These are phyloP conservation scores for Coturnix japonica DNA, from an alignment of 2,113 vertebrate species.

Conservation along the genomic window DNA sequence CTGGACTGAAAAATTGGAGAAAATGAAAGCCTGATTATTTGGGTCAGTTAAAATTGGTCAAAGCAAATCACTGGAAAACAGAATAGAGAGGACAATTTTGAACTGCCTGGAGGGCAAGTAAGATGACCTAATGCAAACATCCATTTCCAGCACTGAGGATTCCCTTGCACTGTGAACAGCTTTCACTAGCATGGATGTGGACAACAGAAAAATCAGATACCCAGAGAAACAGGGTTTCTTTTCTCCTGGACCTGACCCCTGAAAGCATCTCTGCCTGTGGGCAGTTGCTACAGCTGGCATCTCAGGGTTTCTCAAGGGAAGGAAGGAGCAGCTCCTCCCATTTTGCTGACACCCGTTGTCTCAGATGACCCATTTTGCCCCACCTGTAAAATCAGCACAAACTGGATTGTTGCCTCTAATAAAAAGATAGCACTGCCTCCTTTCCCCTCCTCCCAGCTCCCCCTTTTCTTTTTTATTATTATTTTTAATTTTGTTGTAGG, in stretches of 20 bases:
- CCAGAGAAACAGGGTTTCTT: neutral
- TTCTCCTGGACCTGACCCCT: neutral
- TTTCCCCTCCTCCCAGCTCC: no score
- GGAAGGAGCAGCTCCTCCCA: neutral
- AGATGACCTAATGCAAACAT: neutral
- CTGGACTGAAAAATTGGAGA: neutral
- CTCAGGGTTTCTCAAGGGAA: neutral
- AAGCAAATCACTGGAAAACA: slow-evolving; percentile 10
- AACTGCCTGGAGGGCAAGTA: neutral
- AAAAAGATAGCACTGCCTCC: neutral
- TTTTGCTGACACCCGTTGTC: neutral
- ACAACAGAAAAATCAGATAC: neutral
- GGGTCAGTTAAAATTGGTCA: slow-evolving; percentile 39
- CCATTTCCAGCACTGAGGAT: neutral
- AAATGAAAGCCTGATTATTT: slow-evolving; percentile 13
- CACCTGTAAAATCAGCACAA: neutral
- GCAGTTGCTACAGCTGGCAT: neutral
- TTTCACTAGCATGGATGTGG: neutral
- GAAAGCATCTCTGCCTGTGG: neutral
- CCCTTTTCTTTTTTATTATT: no score
- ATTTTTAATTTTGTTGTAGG: neutral
- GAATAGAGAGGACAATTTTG: neutral
- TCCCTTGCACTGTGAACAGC: neutral
- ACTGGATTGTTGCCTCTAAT: neutral
- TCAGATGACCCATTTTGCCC: neutral